Evolutionary conservation across 2,888 invertebrate genomes (phyloP), one percentile per base, ranked within the genome.

Genomic region (Ectemnius lituratus): DNA sequence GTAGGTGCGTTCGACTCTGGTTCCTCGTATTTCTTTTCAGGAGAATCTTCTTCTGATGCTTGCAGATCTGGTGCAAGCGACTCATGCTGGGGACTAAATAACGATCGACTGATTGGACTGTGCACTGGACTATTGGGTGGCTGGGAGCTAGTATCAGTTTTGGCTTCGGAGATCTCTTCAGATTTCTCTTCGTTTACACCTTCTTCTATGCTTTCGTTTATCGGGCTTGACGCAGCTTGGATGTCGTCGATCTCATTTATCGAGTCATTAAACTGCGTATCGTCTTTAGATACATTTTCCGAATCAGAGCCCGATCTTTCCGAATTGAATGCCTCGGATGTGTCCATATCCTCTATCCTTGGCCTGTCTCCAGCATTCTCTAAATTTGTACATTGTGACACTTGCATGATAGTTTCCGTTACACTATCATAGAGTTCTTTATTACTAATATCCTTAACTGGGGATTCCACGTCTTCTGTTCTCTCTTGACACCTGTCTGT

Each of bases 1-100:
- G 67, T 70, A 23, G 73, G 52, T 58, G 28, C 28, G 2, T 59
- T 47, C 11, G 46, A 62, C 6, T 56, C 66, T 16, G 67, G 70
- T 0, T 59, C 49, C 6, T 75, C 76, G 14, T 16, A 16, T 5
- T 52, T 14, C 16, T 52, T 52, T 13, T 52, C 52, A 5, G 14
- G n/a, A 1, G 59, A 58, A 14, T 64, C 14, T 56, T 79, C 73
- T 27, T 78, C 82, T 2, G 37, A 37, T 94, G 95, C 79, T 94
- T 94, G 90, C n/a, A 61, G 1, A 67, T 79, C 80, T 0, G 72
- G 71, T 13, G 66, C 28, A 8, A 77, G 78, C 5, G 37, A 62
- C 62, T 86, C 85, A 20, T 79, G 80, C 45, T 81, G 79, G 4
- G 87, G 86, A 60, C 86, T 88, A 46, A 86, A 85, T 3, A 86